Evolutionary conservation across 2,797 vertebrate species (phyloP), one percentile per base, ranked within the genome.

Genomic region (Myripristis murdjan): DNA sequence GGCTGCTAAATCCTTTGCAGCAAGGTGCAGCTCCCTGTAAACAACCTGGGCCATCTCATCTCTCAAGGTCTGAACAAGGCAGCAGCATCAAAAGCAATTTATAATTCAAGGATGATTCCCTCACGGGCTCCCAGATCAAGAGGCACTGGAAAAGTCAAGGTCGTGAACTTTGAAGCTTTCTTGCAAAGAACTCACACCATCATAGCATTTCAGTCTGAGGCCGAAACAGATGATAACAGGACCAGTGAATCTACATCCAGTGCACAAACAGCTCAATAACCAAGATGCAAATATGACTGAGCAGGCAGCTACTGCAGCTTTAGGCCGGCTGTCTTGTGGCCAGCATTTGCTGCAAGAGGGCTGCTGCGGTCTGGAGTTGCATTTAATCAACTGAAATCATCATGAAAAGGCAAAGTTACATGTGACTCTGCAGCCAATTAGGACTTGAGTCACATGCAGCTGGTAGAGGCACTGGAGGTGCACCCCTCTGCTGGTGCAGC

Each of bases 121-220:
- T 23, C 20, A 37, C 47, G 4, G 15, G 37, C 64, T 60, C 44
- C 23, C 67, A 54, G 73, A 64, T 51, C 52, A 58, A 46, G 55
- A 33, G 18, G 10, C 43, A 48, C 23, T 16, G 31, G 43, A 39
- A 67, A 33, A 67, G 44, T 61, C 56, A 72, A 71, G 70, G 71
- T 69, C 2, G 3, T 23, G 14, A 70, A 59, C 68, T 39, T 26
- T 47, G 6, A 18, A 51, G 33, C 33, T n/a, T 15, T 62, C 16
- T 20, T 9, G 1, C 37, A 35, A 64, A 51, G 43, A 52, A 41
- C 8, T 16, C 37, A 23, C 26, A 48, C 26, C 11, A 14, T 33
- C 33, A 33, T 14, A 23, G 5, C 6, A 26, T 31, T 59, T 9
- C 4, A 8, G 35, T 2, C 14, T 2, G 2, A 20, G n/a, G 48